Base-by-base conservation (phyloP, 2,888 invertebrate genomes). In the Mesopsocus fuscifrons region DNA sequence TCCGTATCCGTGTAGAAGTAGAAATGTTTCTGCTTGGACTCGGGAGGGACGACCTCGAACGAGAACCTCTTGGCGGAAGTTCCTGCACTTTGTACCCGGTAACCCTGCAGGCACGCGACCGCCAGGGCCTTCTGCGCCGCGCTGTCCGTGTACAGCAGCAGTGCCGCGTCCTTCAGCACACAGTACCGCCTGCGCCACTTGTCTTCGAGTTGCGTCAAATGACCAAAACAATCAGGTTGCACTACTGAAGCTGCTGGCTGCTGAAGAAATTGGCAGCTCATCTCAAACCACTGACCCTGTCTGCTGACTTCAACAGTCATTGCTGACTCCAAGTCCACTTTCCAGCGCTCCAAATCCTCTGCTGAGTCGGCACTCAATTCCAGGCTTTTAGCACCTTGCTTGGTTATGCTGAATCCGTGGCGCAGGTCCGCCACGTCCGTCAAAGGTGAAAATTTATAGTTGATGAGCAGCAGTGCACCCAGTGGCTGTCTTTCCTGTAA, bases 1-100 rank as follows among this genome's bases (percentile, higher is more conserved):
- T 94, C 92, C 9, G 88, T 82, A 57, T 94, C 92, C 0, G 91
- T 83, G 58, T 84, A 81, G 65, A 94, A 91, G 59, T 82, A 87
- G 59, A 87, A 91, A 59, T 82, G 83, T 54, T 87, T 73, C 58
- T 89, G 79, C 52, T 77, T 80, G 2, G 80, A 69, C 54, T 89
- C 88, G 1, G 88, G 81, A 41, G 94, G 89, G 59, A 84, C 72
- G 45, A 91, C 74, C 63, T 88, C 88, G 59, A 94, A 94, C 15
- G 88, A 84, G 59, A 80, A 82, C 59, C 88, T 88, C 62, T 85
- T 84, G 41, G 83, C 83, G 8, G 26, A 26, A 15, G 68, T 59
- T 22, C 78, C 74, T 49, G 80, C 75, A 34, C 77, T 80, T 62
- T 89, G 88, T 50, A 92, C 84, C 57, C 78, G 74, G 64, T 91